Evolutionary conservation across 1,140 invertebrate genomes (phyloP), one percentile per base, ranked within the genome.

Genomic region (Nephila pilipes): DNA sequence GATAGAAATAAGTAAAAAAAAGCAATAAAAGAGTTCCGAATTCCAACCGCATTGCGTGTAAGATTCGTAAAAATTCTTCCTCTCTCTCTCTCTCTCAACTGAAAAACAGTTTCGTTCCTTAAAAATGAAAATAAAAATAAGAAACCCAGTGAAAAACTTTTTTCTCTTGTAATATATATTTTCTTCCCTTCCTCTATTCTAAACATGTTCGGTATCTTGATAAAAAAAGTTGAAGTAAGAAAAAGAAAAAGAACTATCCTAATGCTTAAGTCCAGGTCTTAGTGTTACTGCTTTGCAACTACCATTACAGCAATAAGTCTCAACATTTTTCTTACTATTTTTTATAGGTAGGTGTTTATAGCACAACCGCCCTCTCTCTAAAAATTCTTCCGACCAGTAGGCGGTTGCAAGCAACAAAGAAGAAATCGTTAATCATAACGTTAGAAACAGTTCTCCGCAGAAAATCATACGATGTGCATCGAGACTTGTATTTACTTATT

Each of bases 391-490:
- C 88, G 16, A 36, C 85, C 57, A 63, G 55, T 80, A 80, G 88
- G 55, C 25, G 46, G 58, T 29, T 29, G 25, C 60, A n/a, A 12
- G 12, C n/a, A 57, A 80, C 38, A 58, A 90, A 90, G 88, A 29
- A 32, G 54, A 80, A 80, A 90, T 79, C 75, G 88, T 80, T 90
- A 90, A 90, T 90, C 88, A 90, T 90, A 58, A 90, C 60, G 58
- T 88, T 88, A 63, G 63, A 65, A 75, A 75, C 60, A 88, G 63
- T 88, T 90, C 63, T 80, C 54, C 54, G 20, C 85, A 57, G 29
- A 80, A 88, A 90, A 90, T 90, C 88, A 80, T 80, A 58, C 57
- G 54, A 90, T 57, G 75, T 54, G 22, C 60, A 54, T 88, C 75
- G 29, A 58, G 69, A 25, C 22, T 12, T 25, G 4, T 29, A 46